Evolutionary conservation across 2,113 vertebrate species (phyloP), one percentile per base, ranked within the genome.

Genomic region (Chrysemys picta): DNA sequence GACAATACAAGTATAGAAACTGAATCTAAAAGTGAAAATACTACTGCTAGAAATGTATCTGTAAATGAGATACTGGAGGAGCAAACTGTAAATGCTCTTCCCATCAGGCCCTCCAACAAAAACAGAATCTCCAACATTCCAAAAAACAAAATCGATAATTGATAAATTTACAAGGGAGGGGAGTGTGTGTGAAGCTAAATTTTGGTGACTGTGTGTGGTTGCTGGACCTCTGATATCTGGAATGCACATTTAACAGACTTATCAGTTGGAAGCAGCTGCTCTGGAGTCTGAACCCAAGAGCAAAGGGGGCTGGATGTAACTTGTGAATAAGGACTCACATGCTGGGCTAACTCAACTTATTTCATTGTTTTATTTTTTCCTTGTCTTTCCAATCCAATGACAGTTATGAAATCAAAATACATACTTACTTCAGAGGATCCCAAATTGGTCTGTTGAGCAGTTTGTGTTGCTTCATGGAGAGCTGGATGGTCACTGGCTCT

Each of bases 391-490:
- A 38, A 76, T 76, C 38, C 24, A 57, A n/a, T 86, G 82, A 59
- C n/a, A 82, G n/a, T 88, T 95, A 80, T 3, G 50, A 87, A 90
- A 81, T 87, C 35, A 90, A 65, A 54, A 88, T 78, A 85, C 12
- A 85, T 78, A 91, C 91, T 96, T 86, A 22, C 56, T 93, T 96
- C 42, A 75, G 25, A 87, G 88, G 10, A 87, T 96, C 88, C 21
- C 79, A 92, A 59, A 79, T 4, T 19, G 80, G 85, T 94, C 87
- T 31, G 91, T 86, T 47, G 54, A 65, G 79, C 90, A 49, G 59
- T 82, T 90, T 78, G 29, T 62, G 87, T 53, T 6, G 0, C 3
- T 85, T 2, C 82, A 42, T 84, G 69, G 82, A 89, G 90, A 78
- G 31, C 91, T 95, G 76, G 59, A 1, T 50, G 62, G 84, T 81